phyloP scores from a whole-genome alignment of 2,888 invertebrate genomes.

The Hirtodrosophila duncani region DNA sequence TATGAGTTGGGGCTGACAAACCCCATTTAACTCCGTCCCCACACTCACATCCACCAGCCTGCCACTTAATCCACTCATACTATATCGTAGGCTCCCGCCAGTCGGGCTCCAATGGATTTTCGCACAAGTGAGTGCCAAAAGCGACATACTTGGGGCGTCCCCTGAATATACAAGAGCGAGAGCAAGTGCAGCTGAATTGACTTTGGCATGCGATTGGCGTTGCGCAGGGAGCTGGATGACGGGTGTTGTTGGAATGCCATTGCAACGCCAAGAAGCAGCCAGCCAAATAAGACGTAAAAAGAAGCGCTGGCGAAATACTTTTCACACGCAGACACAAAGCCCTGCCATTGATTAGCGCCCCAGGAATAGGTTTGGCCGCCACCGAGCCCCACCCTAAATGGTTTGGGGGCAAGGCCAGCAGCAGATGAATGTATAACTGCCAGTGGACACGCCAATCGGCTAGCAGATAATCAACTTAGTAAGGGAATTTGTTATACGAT shows the following conservation, averaged over 20 bases:
- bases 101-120: constrained; percentile 80
- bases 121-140: constrained; percentile 70
- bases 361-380: constrained; percentile 14
- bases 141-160: constrained; percentile 60
- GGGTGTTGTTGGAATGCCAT: constrained; percentile 49
- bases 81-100: constrained; percentile 81
- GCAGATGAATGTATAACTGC: constrained; percentile 52
- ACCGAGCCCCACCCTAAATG: constrained; percentile 24
- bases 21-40: too few species aligned
- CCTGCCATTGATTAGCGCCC: constrained; percentile 58
- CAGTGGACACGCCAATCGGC: constrained; percentile 56
- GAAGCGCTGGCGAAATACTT: constrained; percentile 32
- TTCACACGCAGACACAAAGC: constrained; percentile 49
- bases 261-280: constrained; percentile 63
- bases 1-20: too few species aligned
- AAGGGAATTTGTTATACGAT: constrained; percentile 24
- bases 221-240: constrained; percentile 7
- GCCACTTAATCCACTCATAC: too few species aligned
- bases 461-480: constrained; percentile 33
- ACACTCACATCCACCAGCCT: too few species aligned
- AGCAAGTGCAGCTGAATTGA: constrained; percentile 26
- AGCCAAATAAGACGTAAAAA: constrained; percentile 40
- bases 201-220: constrained; percentile 55
- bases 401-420: constrained; percentile 46
- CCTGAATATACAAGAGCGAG: constrained; percentile 25